phyloP scores from a whole-genome alignment of 2,797 vertebrate genomes.

The Siniperca undulata region DNA sequence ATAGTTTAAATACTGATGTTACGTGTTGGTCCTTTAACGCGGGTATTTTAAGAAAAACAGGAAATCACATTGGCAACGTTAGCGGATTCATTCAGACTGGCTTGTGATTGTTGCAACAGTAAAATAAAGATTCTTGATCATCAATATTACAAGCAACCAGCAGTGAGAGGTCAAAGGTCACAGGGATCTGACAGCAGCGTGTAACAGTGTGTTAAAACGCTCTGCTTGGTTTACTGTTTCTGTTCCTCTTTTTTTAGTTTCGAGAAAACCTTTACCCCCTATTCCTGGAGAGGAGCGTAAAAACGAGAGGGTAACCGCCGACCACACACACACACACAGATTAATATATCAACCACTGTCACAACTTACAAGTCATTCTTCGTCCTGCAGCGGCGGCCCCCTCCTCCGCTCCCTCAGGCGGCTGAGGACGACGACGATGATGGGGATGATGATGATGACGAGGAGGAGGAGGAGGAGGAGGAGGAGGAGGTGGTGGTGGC shows the following conservation, averaged over 20 bases:
- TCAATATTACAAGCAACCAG: background rate
- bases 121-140: background rate
- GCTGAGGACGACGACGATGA: slow-evolving; percentile 65
- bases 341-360: no score
- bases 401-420: slow-evolving; percentile 54
- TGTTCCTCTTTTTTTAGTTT: slow-evolving; percentile 83
- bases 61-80: slow-evolving; percentile 7
- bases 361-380: background rate
- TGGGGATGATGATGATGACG: slow-evolving; percentile 54
- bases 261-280: slow-evolving; percentile 88
- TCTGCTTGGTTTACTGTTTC: slow-evolving; percentile 22
- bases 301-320: slow-evolving; percentile 22
- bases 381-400: slow-evolving; percentile 47
- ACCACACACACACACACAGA: slow-evolving; percentile 10
- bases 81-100: background rate
- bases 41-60: slow-evolving; percentile 22
- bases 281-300: slow-evolving; percentile 75
- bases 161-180: slow-evolving; percentile 3
- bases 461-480: slow-evolving; percentile 55
- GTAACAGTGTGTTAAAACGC: background rate
- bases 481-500: slow-evolving; percentile 88
- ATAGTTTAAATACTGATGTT: background rate
- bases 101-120: background rate
- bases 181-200: no score
- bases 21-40: background rate